These are phyloP conservation scores for Pherbina coryleti DNA, from an alignment of 2,888 invertebrate genomes.

Conservation along the genomic window DNA sequence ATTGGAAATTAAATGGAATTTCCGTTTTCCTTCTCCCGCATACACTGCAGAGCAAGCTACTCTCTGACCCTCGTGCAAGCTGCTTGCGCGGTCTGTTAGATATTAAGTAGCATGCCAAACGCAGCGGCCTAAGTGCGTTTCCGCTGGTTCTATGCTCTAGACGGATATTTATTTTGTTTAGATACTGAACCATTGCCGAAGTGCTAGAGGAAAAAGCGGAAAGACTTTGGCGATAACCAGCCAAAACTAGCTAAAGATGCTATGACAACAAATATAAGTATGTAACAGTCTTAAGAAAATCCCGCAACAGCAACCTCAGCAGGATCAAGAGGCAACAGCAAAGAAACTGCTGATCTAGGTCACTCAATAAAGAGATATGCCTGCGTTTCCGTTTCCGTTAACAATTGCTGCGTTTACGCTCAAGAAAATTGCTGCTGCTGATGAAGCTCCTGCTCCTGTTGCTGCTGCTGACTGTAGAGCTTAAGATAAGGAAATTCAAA, in stretches of 20 bases:
- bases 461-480: constrained; percentile 1
- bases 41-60: neutral
- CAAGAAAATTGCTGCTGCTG: neutral
- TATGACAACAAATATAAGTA: neutral
- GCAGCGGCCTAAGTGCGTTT: neutral
- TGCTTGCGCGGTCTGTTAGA: neutral
- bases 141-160: neutral
- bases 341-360: constrained; percentile 24
- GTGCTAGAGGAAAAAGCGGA: no score
- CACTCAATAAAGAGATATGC: constrained; percentile 27
- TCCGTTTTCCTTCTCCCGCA: neutral
- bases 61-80: neutral
- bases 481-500: constrained; percentile 35
- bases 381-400: constrained; percentile 23
- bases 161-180: neutral
- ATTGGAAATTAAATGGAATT: neutral
- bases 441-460: neutral
- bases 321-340: neutral
- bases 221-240: no score
- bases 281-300: neutral
- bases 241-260: neutral
- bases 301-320: neutral
- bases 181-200: no score
- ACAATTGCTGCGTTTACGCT: neutral
- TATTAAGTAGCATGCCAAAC: neutral